phyloP scores from a whole-genome alignment of 2,888 invertebrate species.

The Leptopilina syphax region DNA sequence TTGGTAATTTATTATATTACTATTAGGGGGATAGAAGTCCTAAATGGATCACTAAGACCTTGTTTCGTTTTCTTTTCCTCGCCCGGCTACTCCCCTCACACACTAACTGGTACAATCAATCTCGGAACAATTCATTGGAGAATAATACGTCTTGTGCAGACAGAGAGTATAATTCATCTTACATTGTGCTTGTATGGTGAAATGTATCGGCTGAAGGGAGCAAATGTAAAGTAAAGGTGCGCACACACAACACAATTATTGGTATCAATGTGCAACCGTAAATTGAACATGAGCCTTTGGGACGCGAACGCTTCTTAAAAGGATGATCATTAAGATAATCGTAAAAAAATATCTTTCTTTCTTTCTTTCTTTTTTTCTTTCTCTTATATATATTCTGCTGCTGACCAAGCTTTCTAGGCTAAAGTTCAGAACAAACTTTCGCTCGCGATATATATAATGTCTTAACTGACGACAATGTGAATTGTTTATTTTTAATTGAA shows the following conservation, averaged over 20 bases:
- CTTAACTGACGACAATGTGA: constrained; percentile 26
- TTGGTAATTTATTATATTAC: constrained; percentile 22
- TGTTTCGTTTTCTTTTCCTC: constrained; percentile 3
- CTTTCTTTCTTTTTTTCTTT: constrained; percentile 21
- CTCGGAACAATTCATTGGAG: constrained; percentile 17
- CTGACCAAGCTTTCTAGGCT: constrained; percentile 32
- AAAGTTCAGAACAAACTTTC: constrained; percentile 41
- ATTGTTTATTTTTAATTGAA: constrained; percentile 28
- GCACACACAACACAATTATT: neutral
- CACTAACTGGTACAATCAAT: neutral
- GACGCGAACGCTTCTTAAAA: neutral
- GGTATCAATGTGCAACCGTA: constrained; percentile 8
- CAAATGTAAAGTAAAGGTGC: neutral
- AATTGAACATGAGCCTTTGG: constrained; percentile 7
- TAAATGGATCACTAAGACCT: constrained; percentile 10
- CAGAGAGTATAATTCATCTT: neutral
- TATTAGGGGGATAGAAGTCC: constrained; percentile 3
- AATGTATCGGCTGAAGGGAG: constrained; percentile 1
- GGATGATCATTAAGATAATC: constrained; percentile 45
- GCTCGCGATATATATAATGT: constrained; percentile 28
- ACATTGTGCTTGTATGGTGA: neutral
- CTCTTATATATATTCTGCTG: neutral
- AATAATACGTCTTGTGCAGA: neutral
- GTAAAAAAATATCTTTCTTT: constrained; percentile 45
- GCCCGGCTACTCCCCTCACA: neutral